Evolutionary conservation across 2,113 vertebrate species (phyloP), one percentile per base, ranked within the genome.

Genomic region (Neopipo cinnamomea): DNA sequence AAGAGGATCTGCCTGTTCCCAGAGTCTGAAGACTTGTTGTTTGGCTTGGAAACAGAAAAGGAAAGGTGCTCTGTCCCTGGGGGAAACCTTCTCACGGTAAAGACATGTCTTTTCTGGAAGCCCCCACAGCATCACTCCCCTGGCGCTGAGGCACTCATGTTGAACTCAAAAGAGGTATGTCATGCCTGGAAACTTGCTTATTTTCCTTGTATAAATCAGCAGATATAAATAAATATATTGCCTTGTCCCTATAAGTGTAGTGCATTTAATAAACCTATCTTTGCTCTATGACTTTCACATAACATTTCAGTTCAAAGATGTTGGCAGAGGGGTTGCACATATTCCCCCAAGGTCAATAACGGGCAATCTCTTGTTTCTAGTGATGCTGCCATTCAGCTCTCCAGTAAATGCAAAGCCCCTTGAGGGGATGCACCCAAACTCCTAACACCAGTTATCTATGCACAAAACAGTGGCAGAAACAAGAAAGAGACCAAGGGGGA

Each of bases 61-160:
- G 17, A 49, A 89, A 37, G 2, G 25, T 71, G 21, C 10, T 27
- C 15, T 8, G 3, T 22, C 4, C 30, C 41, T 0, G 0, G 9
- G 11, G 33, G 11, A 77, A 65, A 31, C 12, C 14, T 21, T n/a
- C 16, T 73, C 33, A 4, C 24, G 14, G n/a, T 6, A 37, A 62
- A 70, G 55, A 44, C 1, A 1, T 3, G 2, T 19, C 27, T 73
- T 68, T 78, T 14, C 30, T 82, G 41, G 46, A 71, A 84, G 62
- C 8, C 5, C 15, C 20, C 35, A 9, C 13, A 47, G 24, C 55
- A 44, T 58, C 24, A 11, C 24, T 41, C 8, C 12, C 25, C 22
- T 53, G 31, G 12, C 62, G 37, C 59, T 35, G 41, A 70, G 55
- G 20, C 44, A 81, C 49, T 2, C 3, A 27, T 20, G 17, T 10